Percentiles rank a stretch among this genome's conserved stretches.
phyloP scores from a whole-genome alignment of 2,888 invertebrate species.

The Criorhina ranunculi region DNA sequence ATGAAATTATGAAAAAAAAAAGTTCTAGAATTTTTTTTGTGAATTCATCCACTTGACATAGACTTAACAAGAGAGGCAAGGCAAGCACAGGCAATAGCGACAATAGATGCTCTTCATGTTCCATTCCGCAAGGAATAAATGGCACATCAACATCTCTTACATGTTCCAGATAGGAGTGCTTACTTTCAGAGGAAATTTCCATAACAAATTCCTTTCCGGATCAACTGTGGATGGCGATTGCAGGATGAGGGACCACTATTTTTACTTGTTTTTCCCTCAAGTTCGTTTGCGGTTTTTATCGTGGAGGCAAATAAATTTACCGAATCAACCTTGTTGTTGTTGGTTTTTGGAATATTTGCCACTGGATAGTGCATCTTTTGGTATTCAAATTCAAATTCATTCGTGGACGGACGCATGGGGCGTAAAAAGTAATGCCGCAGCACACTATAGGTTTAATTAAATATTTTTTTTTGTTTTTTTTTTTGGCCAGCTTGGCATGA shows the following conservation, averaged over 20 bases:
- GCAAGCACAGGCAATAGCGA: background rate
- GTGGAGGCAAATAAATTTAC: background rate
- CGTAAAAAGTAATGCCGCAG: slow-evolving; percentile 20
- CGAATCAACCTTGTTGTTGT: background rate
- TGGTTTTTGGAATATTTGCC: background rate
- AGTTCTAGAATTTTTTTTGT: no score
- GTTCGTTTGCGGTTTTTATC: background rate
- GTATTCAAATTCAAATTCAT: slow-evolving; percentile 13
- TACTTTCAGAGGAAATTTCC: slow-evolving; percentile 8
- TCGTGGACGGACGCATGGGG: background rate
- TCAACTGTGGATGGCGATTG: background rate
- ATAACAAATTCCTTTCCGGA: background rate
- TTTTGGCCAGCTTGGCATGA: slow-evolving; percentile 11
- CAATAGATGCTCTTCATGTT: background rate
- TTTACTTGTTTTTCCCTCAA: background rate
- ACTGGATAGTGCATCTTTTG: background rate
- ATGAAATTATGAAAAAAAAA: background rate
- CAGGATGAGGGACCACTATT: background rate
- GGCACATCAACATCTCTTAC: slow-evolving; percentile 20
- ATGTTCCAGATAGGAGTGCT: background rate
- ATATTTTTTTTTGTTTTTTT: no score
- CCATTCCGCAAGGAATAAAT: background rate
- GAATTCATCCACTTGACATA: slow-evolving; percentile 3
- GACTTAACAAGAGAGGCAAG: slow-evolving; percentile 1
- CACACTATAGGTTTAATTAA: slow-evolving; percentile 37